A percentile compares a stretch with the other conserved stretches of the same genome.
Conservation (phyloP, 2,797 vertebrate species). For the Aeoliscus strigatus region DNA sequence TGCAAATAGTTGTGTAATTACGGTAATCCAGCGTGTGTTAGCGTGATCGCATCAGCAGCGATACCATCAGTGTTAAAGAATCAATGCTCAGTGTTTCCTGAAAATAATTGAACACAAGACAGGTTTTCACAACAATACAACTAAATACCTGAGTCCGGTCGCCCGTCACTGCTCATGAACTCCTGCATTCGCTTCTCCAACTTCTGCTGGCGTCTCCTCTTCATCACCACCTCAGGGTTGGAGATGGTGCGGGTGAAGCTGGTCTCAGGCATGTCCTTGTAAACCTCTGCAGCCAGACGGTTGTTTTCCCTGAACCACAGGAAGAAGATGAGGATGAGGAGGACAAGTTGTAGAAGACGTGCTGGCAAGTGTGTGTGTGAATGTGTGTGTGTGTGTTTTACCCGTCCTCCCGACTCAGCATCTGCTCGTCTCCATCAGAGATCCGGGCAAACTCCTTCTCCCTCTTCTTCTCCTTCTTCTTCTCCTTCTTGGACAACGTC, state of each 20-base stretch:
- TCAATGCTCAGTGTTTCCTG: too few relatives aligned
- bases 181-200: conserved; percentile 97
- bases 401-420: conserved; percentile 82
- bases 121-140: too few relatives aligned
- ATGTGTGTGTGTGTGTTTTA: conserved; percentile 68
- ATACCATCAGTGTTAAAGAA: too few relatives aligned
- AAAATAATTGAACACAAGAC: too few relatives aligned
- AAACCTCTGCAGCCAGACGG: conserved; percentile 92
- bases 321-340: background rate
- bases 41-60: too few relatives aligned
- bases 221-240: conserved; percentile 98
- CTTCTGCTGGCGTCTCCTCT: conserved; percentile 92
- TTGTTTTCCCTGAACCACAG: conserved; percentile 82
- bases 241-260: conserved; percentile 98
- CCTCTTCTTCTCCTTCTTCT: conserved; percentile 93
- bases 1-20: too few relatives aligned
- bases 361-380: too few relatives aligned
- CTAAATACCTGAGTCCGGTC: conserved; percentile 95
- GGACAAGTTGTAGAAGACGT: too few relatives aligned
- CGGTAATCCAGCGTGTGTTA: too few relatives aligned
- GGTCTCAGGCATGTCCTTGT: conserved; percentile 99
- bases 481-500: conserved; percentile 97
- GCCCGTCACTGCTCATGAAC: conserved; percentile 92
- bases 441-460: conserved; percentile 88
- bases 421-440: conserved; percentile 83